These are phyloP conservation scores for Tenthredo distinguenda DNA, from an alignment of 2,888 invertebrate species.

Conservation along the genomic window DNA sequence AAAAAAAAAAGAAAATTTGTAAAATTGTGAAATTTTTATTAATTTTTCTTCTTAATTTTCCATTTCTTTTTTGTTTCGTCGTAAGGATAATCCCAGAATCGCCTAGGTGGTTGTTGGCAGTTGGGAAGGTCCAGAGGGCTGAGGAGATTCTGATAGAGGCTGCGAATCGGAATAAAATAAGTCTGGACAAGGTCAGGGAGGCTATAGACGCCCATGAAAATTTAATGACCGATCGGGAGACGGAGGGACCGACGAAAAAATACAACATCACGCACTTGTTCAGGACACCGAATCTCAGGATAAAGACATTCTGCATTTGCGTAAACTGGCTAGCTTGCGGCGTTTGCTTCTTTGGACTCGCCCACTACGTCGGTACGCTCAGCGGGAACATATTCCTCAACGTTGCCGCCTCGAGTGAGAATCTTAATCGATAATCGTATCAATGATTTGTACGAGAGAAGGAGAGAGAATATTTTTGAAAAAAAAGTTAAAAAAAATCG, in stretches of 20 bases:
- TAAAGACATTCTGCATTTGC: constrained; percentile 75
- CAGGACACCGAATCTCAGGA: constrained; percentile 74
- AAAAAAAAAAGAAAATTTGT: background rate
- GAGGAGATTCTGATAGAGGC: constrained; percentile 74
- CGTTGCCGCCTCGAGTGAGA: constrained; percentile 80
- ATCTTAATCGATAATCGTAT: too few species aligned
- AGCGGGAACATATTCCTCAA: constrained; percentile 80
- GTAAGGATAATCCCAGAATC: constrained; percentile 79
- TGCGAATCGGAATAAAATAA: constrained; percentile 76
- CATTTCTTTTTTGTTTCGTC: background rate
- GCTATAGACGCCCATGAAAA: constrained; percentile 69
- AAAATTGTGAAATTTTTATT: background rate
- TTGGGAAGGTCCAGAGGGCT: constrained; percentile 75
- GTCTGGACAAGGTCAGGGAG: constrained; percentile 68
- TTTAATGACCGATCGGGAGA: constrained; percentile 67
- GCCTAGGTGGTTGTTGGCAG: constrained; percentile 78
- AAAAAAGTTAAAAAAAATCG: too few species aligned
- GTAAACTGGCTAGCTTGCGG: constrained; percentile 80
- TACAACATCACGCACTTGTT: constrained; percentile 76
- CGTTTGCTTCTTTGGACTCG: constrained; percentile 81
- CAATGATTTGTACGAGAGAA: too few species aligned
- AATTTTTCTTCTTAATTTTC: background rate
- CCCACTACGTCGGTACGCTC: constrained; percentile 79
- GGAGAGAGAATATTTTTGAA: too few species aligned
- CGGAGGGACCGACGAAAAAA: constrained; percentile 75